Base-by-base conservation (phyloP, 2,797 vertebrate genomes). In the Onychomys arenicola region DNA sequence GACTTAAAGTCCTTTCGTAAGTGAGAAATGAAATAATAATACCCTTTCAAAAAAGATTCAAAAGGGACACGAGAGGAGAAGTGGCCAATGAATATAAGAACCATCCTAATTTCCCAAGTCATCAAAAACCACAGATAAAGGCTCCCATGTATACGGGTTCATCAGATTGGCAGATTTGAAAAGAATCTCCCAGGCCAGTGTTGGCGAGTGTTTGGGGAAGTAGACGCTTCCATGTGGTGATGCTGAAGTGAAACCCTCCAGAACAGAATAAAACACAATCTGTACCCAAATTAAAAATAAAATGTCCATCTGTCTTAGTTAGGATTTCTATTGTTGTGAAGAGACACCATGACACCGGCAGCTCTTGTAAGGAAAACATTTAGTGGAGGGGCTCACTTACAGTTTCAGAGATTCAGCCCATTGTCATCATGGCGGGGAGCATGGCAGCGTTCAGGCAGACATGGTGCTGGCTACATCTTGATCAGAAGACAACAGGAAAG, bases 111-210 rank as follows among this genome's bases (percentile, higher is more conserved):
- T 69, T 59, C 69, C 91, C 4, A 84, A 75, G 40, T 37, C 93
- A 80, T 55, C 43, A 63, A 91, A 91, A 96, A 94, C 61, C n/a
- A 23, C 3, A 93, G 90, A 89, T 59, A 65, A 65, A 76, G 67
- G 23, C 23, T 92, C 23, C 16, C 67, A 69, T 29, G n/a, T 32
- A 19, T 17, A 69, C 16, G 6, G 8, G 29, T 61, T 81, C 71
- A 81, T 93, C 65, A 90, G 52, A 89, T 17, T 19, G 65, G n/a
- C 83, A 73, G 55, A 61, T 87, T 87, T 90, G 46, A 75, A 73
- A 89, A 91, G 75, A n/a, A 55, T 71, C 76, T 89, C 49, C 63
- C 78, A 76, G 86, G 17, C 75, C 25, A 55, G n/a, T 2, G 0
- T n/a, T 86, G 86, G 75, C 52, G 80, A 90, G 77, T 5, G 0